These are phyloP conservation scores for Celastrina argiolus DNA, from an alignment of 2,888 invertebrate species.

Conservation along the genomic window DNA sequence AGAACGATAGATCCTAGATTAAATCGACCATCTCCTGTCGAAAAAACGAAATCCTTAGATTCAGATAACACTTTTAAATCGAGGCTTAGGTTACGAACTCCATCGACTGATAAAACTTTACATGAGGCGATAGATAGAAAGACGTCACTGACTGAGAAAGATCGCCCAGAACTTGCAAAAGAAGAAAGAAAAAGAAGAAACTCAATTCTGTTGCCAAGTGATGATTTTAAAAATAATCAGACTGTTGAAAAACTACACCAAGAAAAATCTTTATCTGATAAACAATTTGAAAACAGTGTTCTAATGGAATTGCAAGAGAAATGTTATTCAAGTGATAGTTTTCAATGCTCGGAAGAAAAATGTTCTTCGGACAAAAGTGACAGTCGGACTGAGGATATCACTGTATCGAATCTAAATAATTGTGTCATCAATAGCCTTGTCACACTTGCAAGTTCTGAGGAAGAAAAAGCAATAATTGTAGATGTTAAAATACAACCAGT, in stretches of 20 bases:
- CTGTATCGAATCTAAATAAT: slow-evolving; percentile 27
- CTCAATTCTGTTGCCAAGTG: slow-evolving; percentile 31
- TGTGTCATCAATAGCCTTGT: slow-evolving; percentile 28
- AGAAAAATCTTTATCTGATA: slow-evolving; percentile 27
- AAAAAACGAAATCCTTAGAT: slow-evolving; percentile 45
- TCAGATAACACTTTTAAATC: slow-evolving; percentile 46
- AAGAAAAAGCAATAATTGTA: slow-evolving; percentile 24
- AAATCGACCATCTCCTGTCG: slow-evolving; percentile 38
- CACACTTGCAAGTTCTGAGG: slow-evolving; percentile 21
- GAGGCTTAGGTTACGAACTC: slow-evolving; percentile 77
- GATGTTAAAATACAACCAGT: slow-evolving; percentile 28
- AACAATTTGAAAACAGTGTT: slow-evolving; percentile 28
- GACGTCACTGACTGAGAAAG: slow-evolving; percentile 42
- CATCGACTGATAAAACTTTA: slow-evolving; percentile 47
- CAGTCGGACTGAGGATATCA: slow-evolving; percentile 29
- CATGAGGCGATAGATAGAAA: slow-evolving; percentile 41
- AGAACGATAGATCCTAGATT: slow-evolving; percentile 20
- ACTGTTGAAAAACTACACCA: slow-evolving; percentile 29
- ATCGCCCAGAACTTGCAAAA: slow-evolving; percentile 40
- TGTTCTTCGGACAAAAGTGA: slow-evolving; percentile 27
- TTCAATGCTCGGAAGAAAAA: slow-evolving; percentile 27
- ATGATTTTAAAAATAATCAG: slow-evolving; percentile 41
- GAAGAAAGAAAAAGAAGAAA: slow-evolving; percentile 40
- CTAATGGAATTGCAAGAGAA: slow-evolving; percentile 28
- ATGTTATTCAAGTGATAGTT: slow-evolving; percentile 27